Conservation (phyloP, 1,140 invertebrate species). For the Trichonephila clavata region DNA sequence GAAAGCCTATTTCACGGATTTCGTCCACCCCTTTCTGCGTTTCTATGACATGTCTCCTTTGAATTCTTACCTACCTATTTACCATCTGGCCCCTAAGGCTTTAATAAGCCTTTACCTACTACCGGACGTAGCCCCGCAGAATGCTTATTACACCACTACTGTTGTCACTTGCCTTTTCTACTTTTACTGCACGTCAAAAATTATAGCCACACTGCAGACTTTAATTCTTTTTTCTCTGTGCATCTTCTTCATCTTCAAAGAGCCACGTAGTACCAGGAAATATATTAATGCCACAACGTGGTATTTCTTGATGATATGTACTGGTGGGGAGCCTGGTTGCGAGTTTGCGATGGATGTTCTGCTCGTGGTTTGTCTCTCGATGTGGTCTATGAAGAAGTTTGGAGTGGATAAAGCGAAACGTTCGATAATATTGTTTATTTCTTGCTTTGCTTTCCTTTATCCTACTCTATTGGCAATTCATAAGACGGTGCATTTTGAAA, state of each 20-base stretch:
- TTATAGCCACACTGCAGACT: background rate
- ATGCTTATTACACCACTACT: background rate
- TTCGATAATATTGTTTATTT: background rate
- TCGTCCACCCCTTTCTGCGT: background rate
- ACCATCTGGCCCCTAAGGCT: background rate
- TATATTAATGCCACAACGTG: background rate
- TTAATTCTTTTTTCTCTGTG: background rate
- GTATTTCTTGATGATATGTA: background rate
- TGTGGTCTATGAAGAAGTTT: background rate
- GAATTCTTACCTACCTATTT: background rate
- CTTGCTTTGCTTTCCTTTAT: background rate
- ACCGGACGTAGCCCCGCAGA: background rate
- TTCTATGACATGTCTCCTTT: background rate
- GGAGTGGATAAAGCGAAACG: background rate
- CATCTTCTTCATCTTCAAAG: background rate
- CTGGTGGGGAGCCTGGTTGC: background rate
- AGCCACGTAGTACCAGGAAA: background rate
- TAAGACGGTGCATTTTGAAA: no score
- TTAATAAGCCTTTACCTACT: background rate
- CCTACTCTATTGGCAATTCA: background rate
- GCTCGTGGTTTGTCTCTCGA: background rate
- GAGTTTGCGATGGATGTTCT: background rate
- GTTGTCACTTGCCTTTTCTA: background rate
- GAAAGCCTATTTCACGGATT: background rate
- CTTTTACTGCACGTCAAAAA: background rate